These are phyloP conservation scores for Alosa sapidissima DNA, from an alignment of 2,797 vertebrate genomes.

Conservation along the genomic window DNA sequence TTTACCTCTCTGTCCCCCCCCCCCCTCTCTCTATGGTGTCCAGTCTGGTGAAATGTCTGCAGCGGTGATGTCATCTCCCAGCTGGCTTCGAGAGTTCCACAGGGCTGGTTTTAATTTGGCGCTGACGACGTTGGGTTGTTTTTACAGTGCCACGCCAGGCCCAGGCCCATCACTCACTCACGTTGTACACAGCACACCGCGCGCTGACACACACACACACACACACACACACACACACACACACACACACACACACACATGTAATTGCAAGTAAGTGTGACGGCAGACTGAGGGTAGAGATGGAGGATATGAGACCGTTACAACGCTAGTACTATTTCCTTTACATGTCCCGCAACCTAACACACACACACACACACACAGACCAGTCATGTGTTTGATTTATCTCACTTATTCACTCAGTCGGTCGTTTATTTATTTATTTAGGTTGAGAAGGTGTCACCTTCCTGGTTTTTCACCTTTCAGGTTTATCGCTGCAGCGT, in stretches of 20 bases:
- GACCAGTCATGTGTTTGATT: not conserved
- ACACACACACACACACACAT: not conserved
- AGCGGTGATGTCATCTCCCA: not conserved
- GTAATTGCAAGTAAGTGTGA: constrained; percentile 13
- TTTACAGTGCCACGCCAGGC: not conserved
- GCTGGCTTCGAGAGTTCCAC: not conserved
- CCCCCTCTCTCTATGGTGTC: too few relatives aligned
- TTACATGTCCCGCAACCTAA: not conserved
- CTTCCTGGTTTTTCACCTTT: not conserved
- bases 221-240: too few relatives aligned
- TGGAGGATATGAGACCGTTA: not conserved
- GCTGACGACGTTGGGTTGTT: not conserved
- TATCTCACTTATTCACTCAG: not conserved
- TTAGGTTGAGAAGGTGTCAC: not conserved
- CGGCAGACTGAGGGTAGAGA: not conserved
- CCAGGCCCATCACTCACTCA: not conserved
- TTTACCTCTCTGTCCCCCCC: too few relatives aligned
- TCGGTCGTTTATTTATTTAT: not conserved
- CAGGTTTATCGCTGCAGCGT: constrained; percentile 23
- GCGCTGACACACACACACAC: too few relatives aligned
- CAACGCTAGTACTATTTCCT: not conserved
- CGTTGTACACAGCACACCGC: too few relatives aligned
- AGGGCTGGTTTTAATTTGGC: not conserved
- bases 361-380: not conserved
- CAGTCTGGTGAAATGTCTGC: not conserved